Evolutionary conservation across 2,113 vertebrate species (phyloP).

Genomic region (Azemiops feae): DNA sequence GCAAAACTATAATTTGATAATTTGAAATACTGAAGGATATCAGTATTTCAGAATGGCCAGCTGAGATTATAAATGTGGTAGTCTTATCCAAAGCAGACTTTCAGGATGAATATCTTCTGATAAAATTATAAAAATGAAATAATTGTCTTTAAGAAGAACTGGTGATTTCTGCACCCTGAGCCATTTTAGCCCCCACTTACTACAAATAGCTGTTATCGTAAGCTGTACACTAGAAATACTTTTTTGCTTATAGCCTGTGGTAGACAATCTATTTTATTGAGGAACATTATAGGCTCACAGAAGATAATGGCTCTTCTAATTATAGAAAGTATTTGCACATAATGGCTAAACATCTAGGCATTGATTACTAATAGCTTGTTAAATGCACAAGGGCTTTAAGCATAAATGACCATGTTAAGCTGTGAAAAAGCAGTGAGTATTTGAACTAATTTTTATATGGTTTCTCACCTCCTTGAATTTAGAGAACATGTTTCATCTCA

Average conservation of each 20-base stretch:
- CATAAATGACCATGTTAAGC: slow-evolving; percentile 17
- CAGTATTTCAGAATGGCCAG: background rate
- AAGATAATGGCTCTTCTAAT: slow-evolving; percentile 38
- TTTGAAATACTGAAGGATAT: background rate
- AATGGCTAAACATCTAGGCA: slow-evolving; percentile 29
- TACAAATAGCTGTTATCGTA: background rate
- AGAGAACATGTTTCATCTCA: background rate
- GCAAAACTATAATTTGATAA: background rate
- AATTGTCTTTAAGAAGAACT: slow-evolving; percentile 23
- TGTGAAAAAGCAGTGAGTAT: slow-evolving; percentile 20
- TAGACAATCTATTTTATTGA: slow-evolving; percentile 11
- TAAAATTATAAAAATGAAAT: background rate
- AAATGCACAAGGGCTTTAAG: slow-evolving; percentile 21
- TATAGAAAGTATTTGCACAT: slow-evolving; percentile 17
- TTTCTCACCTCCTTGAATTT: background rate
- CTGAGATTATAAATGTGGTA: background rate
- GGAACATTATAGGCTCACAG: background rate
- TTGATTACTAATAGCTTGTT: slow-evolving; percentile 24
- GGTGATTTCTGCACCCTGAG: background rate
- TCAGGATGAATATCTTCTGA: background rate
- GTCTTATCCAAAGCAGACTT: background rate
- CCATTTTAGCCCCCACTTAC: background rate
- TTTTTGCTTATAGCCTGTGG: slow-evolving; percentile 13
- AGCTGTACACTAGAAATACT: background rate
- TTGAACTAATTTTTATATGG: slow-evolving; percentile 18